Base-by-base conservation (phyloP, 2,888 invertebrate species). In the Bugulina stolonifera region DNA sequence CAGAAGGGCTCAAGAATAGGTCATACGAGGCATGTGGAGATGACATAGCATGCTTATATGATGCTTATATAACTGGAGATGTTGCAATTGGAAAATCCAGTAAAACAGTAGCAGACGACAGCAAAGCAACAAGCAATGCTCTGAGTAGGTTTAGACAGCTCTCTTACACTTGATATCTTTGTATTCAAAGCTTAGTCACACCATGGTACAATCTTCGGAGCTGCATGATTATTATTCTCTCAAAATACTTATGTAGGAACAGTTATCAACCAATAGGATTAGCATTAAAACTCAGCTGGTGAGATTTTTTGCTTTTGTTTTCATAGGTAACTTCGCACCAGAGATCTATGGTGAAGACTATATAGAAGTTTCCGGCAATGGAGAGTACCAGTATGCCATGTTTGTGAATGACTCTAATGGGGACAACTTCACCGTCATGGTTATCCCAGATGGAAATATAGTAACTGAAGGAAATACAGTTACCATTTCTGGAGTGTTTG, bases 251-350 rank as follows among this genome's bases (percentile, higher is more conserved):
- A n/a, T n/a, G n/a, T n/a, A n/a, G n/a, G n/a, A n/a, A n/a, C n/a
- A n/a, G n/a, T n/a, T n/a, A n/a, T n/a, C n/a, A n/a, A n/a, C n/a
- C n/a, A n/a, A n/a, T n/a, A n/a, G n/a, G n/a, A n/a, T n/a, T n/a
- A n/a, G n/a, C n/a, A n/a, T n/a, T n/a, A n/a, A n/a, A n/a, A n/a
- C n/a, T n/a, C n/a, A n/a, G n/a, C n/a, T n/a, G n/a, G n/a, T n/a
- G n/a, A n/a, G n/a, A n/a, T n/a, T n/a, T n/a, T n/a, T n/a, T n/a
- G n/a, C n/a, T n/a, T n/a, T n/a, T n/a, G n/a, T n/a, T n/a, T n/a
- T n/a, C n/a, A n/a, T n/a, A 55, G 55, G n/a, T n/a, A 55, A 55
- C 55, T 55, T 55, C n/a, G 14, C 55, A 55, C 55, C 55, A 55
- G 25, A 3, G 10, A 55, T 55, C 55, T 18, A 55, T n/a, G 23